Conservation (phyloP, 1,140 invertebrate species). For the Drepana arcuata region DNA sequence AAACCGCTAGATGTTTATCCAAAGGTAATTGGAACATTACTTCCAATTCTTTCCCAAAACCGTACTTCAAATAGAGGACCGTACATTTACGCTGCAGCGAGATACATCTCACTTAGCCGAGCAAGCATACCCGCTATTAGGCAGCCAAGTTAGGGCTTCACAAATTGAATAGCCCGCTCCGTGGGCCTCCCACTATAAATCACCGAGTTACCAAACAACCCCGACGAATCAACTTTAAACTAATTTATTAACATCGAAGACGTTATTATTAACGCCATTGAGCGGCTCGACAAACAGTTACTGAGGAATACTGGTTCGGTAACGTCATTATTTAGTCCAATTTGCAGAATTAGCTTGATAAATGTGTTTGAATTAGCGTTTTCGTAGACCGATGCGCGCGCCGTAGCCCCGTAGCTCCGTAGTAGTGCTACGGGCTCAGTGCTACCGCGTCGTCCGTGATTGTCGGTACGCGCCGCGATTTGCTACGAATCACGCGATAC, state of each 20-base stretch:
- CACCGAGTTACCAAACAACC: slow-evolving; percentile 10
- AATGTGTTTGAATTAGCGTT: slow-evolving; percentile 64
- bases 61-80: too few relatives aligned
- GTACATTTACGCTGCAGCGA: not conserved
- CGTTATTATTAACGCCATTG: slow-evolving; percentile 23
- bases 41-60: too few relatives aligned
- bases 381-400: slow-evolving; percentile 46
- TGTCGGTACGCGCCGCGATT: slow-evolving; percentile 6
- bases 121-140: not conserved
- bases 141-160: slow-evolving; percentile 2
- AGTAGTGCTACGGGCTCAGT: slow-evolving; percentile 29
- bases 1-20: too few relatives aligned
- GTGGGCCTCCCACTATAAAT: slow-evolving; percentile 14
- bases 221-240: slow-evolving; percentile 25
- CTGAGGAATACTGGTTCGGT: slow-evolving; percentile 27
- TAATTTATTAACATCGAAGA: slow-evolving; percentile 27
- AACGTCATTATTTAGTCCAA: slow-evolving; percentile 66
- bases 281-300: slow-evolving; percentile 24
- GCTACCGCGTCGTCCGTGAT: slow-evolving; percentile 10
- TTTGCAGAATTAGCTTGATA: slow-evolving; percentile 63
- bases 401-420: slow-evolving; percentile 20
- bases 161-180: slow-evolving; percentile 19
- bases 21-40: too few relatives aligned
- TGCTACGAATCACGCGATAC: not conserved
- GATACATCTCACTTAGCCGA: not conserved